Evolutionary conservation across 92 coral and sea anemone genomes (phyloP).

Genomic region (Metridium senile): DNA sequence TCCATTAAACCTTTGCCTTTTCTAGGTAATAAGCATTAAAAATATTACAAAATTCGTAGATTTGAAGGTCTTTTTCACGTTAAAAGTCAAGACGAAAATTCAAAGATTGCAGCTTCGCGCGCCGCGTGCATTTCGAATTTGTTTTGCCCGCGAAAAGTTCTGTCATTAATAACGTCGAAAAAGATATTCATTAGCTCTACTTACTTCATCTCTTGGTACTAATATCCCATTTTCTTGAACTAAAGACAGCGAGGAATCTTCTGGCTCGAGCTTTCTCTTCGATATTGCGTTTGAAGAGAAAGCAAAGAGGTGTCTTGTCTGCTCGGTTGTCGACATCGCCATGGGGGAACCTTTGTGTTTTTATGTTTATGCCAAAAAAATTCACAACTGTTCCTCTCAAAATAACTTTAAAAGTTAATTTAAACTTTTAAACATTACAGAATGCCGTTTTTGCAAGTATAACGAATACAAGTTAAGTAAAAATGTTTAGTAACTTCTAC

Average conservation of each 20-base stretch:
- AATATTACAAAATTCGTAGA: not conserved
- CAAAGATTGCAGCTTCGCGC: slow-evolving; percentile 21
- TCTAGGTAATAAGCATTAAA: not conserved
- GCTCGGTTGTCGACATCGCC: slow-evolving; percentile 28
- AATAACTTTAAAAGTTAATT: not conserved
- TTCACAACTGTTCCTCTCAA: not conserved
- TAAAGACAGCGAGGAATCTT: not conserved
- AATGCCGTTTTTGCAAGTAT: not conserved
- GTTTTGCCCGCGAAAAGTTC: slow-evolving; percentile 8
- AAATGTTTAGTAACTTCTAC: not conserved
- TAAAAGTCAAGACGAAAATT: not conserved
- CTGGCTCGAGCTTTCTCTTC: slow-evolving; percentile 23
- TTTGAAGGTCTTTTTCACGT: not conserved
- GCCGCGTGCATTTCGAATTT: not conserved
- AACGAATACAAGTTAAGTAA: not conserved
- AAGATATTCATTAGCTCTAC: not conserved
- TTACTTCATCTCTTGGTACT: slow-evolving; percentile 20
- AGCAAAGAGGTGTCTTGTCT: not conserved
- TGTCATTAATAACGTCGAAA: not conserved
- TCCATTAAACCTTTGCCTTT: slow-evolving; percentile 24
- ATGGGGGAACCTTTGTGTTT: slow-evolving; percentile 3
- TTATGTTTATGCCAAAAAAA: slow-evolving; percentile 9
- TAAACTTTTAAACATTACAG: not conserved
- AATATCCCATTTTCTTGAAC: slow-evolving; percentile 25
- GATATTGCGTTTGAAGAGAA: slow-evolving; percentile 2